phyloP scores from a whole-genome alignment of 2,888 invertebrate species.

The Torymus auratus region DNA sequence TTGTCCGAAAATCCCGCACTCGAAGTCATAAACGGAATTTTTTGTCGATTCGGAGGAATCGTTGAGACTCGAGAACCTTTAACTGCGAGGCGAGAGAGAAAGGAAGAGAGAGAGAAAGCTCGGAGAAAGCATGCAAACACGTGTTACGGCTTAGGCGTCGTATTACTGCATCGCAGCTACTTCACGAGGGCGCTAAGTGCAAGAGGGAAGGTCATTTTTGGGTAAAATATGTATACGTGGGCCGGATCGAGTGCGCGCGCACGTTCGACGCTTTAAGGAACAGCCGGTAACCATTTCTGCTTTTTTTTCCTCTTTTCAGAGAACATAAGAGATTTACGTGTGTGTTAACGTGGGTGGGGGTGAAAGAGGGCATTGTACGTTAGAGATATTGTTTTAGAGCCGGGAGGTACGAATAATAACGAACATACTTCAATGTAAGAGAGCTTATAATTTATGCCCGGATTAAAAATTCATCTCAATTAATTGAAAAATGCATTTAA shows the following conservation, averaged over 20 bases:
- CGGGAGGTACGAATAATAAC: too few species aligned
- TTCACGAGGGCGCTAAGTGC: slow-evolving; percentile 38
- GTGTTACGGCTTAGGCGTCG: slow-evolving; percentile 40
- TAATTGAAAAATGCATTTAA: too few species aligned
- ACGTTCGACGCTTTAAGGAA: slow-evolving; percentile 12
- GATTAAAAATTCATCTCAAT: too few species aligned
- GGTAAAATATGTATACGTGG: slow-evolving; percentile 28
- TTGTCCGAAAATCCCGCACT: not conserved
- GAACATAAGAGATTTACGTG: slow-evolving; percentile 31
- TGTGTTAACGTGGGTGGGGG: not conserved
- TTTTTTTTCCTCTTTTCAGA: slow-evolving; percentile 17
- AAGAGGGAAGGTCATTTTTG: slow-evolving; percentile 29
- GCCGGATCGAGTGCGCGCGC: not conserved
- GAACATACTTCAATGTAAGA: too few species aligned
- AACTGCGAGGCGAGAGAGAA: not conserved
- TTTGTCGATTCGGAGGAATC: not conserved
- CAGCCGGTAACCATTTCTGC: slow-evolving; percentile 24
- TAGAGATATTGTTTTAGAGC: too few species aligned
- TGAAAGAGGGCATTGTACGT: too few species aligned
- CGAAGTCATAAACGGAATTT: slow-evolving; percentile 20
- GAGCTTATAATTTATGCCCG: too few species aligned
- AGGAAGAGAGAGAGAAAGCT: not conserved
- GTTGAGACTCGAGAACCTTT: not conserved
- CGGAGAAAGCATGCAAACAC: slow-evolving; percentile 36
- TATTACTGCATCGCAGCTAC: slow-evolving; percentile 35